These are phyloP conservation scores for Diadromus collaris DNA, from an alignment of 2,888 invertebrate species.

Conservation along the genomic window DNA sequence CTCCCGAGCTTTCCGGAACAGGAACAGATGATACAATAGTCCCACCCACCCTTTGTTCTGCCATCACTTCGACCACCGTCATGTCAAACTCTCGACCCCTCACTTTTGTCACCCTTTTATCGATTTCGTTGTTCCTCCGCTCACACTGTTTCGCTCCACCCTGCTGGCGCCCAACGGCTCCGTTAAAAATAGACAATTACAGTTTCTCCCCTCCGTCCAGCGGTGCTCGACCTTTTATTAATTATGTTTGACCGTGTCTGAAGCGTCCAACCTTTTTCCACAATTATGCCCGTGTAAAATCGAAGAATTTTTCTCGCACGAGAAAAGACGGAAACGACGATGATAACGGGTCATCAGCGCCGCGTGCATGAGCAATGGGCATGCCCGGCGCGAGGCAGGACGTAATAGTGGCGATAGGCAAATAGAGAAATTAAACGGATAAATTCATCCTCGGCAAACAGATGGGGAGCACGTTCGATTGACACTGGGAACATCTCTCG, in stretches of 20 bases:
- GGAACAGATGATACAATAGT: constrained; percentile 62
- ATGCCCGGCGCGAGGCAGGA: background rate
- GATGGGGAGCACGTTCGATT: constrained; percentile 57
- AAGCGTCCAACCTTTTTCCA: too few relatives aligned
- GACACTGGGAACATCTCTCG: constrained; percentile 53
- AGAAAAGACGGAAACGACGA: background rate
- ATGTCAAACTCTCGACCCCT: constrained; percentile 63
- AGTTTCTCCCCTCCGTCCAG: constrained; percentile 26
- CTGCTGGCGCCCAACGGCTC: constrained; percentile 48
- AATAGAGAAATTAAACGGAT: constrained; percentile 61
- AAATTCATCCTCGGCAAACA: constrained; percentile 60
- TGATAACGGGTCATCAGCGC: constrained; percentile 2
- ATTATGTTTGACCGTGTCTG: constrained; percentile 57
- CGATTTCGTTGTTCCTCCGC: constrained; percentile 56
- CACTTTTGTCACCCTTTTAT: constrained; percentile 62
- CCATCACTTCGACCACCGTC: constrained; percentile 62
- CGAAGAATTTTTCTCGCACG: background rate
- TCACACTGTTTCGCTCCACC: constrained; percentile 26
- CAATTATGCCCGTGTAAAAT: background rate
- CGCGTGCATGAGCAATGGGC: constrained; percentile 21
- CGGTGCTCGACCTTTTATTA: constrained; percentile 54
- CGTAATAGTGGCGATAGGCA: constrained; percentile 24
- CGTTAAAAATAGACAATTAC: constrained; percentile 57
- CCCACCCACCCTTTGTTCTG: constrained; percentile 56
- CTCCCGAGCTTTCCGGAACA: constrained; percentile 59